These are phyloP conservation scores for Sylvilagus floridanus DNA, from an alignment of 2,797 vertebrate species.

Conservation along the genomic window DNA sequence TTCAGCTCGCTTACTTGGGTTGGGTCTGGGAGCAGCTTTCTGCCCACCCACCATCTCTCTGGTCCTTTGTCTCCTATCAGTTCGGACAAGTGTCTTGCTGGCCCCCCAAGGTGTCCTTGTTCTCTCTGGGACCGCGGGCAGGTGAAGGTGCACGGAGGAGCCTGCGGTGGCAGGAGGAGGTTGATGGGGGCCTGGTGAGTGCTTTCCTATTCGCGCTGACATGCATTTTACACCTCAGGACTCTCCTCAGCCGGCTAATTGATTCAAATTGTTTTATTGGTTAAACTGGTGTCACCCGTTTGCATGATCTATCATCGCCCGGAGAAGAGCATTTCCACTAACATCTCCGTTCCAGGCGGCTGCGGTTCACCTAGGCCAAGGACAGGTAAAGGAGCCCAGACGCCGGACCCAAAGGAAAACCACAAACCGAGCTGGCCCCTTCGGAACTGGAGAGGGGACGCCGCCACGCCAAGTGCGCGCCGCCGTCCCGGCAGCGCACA, in stretches of 20 bases:
- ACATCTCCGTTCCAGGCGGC: constrained; percentile 70
- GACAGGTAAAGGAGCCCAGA: constrained; percentile 79
- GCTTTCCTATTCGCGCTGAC: constrained; percentile 86
- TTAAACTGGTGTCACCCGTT: constrained; percentile 87
- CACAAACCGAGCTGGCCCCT: constrained; percentile 75
- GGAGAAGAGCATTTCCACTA: constrained; percentile 84
- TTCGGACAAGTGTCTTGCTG: constrained; percentile 15
- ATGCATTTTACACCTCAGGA: constrained; percentile 87
- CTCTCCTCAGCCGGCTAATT: constrained; percentile 88
- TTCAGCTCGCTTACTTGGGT: neutral
- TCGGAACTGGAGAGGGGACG: constrained; percentile 60
- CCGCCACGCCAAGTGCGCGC: neutral
- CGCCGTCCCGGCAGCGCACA: neutral
- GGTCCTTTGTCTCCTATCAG: neutral
- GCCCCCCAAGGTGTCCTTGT: neutral
- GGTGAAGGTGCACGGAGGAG: constrained; percentile 47
- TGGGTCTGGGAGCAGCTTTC: constrained; percentile 10
- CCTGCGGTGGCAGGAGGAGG: constrained; percentile 64
- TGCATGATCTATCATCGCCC: constrained; percentile 85
- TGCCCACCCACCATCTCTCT: neutral
- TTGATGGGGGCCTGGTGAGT: constrained; percentile 85
- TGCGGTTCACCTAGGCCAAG: constrained; percentile 77
- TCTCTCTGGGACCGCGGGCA: neutral
- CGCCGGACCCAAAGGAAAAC: constrained; percentile 81
- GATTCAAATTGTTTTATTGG: constrained; percentile 90